These are phyloP conservation scores for Karalla daura DNA, from an alignment of 2,797 vertebrate genomes.

Conservation along the genomic window DNA sequence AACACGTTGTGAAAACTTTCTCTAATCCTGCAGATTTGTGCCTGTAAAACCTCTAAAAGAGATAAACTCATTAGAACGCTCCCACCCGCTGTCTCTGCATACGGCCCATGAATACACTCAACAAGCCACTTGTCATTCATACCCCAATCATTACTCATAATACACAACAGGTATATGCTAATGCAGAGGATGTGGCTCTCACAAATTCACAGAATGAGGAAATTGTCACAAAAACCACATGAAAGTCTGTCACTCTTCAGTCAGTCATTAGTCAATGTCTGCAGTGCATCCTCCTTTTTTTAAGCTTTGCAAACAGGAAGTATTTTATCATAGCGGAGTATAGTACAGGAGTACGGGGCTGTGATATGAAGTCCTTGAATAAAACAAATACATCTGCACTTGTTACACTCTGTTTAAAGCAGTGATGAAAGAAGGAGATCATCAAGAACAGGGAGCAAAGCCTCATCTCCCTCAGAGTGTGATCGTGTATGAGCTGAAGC, in stretches of 20 bases:
- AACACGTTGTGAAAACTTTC: background rate
- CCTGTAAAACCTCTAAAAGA: background rate
- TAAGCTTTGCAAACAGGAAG: constrained; percentile 3
- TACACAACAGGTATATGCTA: constrained; percentile 21
- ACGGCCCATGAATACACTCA: background rate
- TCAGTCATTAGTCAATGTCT: constrained; percentile 17
- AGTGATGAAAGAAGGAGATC: background rate
- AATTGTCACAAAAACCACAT: constrained; percentile 35
- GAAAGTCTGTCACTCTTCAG: constrained; percentile 18
- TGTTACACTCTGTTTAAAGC: background rate
- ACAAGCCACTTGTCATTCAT: constrained; percentile 12
- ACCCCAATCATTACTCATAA: constrained; percentile 46
- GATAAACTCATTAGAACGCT: background rate
- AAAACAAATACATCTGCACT: constrained; percentile 13
- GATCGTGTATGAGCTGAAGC: background rate
- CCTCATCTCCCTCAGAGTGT: background rate
- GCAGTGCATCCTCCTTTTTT: background rate
- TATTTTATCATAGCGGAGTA: too few relatives aligned
- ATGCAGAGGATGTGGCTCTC: constrained; percentile 32
- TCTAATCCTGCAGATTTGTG: background rate
- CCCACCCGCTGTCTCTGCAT: background rate
- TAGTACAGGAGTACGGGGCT: background rate
- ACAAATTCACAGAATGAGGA: constrained; percentile 37
- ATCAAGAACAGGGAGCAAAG: background rate
- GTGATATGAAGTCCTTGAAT: constrained; percentile 7